A percentile compares a stretch with the other conserved stretches of the same genome.
phyloP scores from a whole-genome alignment of 2,113 vertebrate species.

The Mobula birostris region DNA sequence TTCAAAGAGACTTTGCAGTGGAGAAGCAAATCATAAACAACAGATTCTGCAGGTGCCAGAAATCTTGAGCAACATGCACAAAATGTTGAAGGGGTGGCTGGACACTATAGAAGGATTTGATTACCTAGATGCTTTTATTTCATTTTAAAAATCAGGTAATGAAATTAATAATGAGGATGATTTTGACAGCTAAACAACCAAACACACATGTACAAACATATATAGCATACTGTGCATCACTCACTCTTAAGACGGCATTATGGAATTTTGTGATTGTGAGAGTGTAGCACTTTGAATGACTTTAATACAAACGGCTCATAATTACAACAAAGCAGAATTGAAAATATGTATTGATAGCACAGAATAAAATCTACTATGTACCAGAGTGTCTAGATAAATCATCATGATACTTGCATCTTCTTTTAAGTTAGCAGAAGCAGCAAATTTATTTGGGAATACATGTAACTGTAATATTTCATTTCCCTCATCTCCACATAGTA shows the following conservation, averaged over 20 bases:
- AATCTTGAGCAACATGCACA: too few relatives aligned
- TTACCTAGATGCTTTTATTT: neutral
- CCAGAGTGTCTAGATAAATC: neutral
- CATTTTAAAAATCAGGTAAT: neutral
- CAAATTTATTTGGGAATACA: neutral
- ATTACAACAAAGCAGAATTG: neutral
- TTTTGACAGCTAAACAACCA: neutral
- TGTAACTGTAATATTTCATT: neutral
- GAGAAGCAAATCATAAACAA: too few relatives aligned
- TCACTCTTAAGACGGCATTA: neutral
- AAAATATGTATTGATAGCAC: neutral
- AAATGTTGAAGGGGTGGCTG: too few relatives aligned
- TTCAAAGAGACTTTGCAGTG: too few relatives aligned
- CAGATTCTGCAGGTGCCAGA: too few relatives aligned
- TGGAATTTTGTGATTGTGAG: neutral
- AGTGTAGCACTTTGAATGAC: neutral
- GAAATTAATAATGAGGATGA: neutral
- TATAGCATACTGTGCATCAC: neutral
- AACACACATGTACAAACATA: neutral
- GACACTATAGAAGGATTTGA: neutral
- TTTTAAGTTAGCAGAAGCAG: neutral
- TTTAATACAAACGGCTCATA: neutral
- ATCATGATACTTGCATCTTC: neutral
- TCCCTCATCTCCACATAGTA: neutral
- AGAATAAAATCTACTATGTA: neutral